phyloP scores from a whole-genome alignment of 2,113 vertebrate species.

The Henicopernis longicauda region DNA sequence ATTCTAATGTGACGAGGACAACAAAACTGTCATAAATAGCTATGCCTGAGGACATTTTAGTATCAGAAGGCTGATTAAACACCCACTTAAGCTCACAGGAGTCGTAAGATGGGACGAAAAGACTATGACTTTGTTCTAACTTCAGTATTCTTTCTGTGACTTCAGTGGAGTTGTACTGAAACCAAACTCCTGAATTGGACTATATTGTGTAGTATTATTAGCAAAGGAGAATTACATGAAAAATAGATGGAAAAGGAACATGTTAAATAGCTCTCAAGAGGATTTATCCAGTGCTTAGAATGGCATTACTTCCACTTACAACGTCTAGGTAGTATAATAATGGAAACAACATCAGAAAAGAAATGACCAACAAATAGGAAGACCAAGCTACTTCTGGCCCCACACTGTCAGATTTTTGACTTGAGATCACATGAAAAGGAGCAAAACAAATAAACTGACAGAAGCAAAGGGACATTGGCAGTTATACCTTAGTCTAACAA shows the following conservation, averaged over 20 bases:
- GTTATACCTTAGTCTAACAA: background rate
- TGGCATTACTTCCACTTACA: background rate
- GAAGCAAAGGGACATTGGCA: background rate
- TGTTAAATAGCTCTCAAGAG: background rate
- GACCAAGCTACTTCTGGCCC: background rate
- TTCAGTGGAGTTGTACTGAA: background rate
- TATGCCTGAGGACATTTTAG: background rate
- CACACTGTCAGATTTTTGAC: background rate
- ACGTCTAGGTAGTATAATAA: background rate
- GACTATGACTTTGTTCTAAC: background rate
- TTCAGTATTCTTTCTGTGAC: background rate
- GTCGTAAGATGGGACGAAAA: background rate
- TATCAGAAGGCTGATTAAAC: background rate
- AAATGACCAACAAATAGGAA: background rate
- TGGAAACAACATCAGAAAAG: background rate
- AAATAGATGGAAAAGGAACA: background rate
- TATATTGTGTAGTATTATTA: background rate
- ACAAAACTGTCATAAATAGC: background rate
- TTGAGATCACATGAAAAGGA: background rate
- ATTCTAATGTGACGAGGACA: background rate
- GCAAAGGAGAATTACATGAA: background rate
- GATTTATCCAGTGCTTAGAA: background rate
- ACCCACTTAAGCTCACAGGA: background rate
- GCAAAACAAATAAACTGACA: background rate
- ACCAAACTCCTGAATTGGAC: background rate